phyloP scores from a whole-genome alignment of 2,888 invertebrate genomes.

The Neocrepidodera transversa region DNA sequence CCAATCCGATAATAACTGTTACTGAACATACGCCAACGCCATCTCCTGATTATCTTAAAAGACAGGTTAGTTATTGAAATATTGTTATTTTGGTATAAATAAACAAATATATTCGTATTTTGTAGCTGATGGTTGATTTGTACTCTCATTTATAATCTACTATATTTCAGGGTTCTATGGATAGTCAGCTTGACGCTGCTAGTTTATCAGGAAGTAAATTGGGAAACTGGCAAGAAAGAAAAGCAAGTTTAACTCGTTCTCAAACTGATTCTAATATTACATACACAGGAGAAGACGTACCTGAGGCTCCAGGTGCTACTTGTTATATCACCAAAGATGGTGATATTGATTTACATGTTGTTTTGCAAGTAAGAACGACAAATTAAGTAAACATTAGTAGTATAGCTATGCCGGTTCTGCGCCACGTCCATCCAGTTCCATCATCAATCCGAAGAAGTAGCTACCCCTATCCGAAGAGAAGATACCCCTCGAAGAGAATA shows the following conservation, averaged over 20 bases:
- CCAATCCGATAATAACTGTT: conserved; percentile 95
- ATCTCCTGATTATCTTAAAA: conserved; percentile 84
- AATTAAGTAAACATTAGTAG: too few species aligned
- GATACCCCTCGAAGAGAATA: too few species aligned
- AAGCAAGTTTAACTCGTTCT: conserved; percentile 76
- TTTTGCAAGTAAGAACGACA: conserved; percentile 73
- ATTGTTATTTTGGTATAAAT: conserved; percentile 1
- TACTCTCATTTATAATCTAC: conserved; percentile 10
- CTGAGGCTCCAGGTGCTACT: conserved; percentile 87
- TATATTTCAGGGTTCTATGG: conserved; percentile 89
- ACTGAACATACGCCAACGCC: conserved; percentile 95
- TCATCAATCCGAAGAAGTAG: too few species aligned
- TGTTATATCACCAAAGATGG: conserved; percentile 96
- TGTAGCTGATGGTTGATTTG: too few species aligned
- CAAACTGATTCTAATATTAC: conserved; percentile 93
- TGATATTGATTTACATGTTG: conserved; percentile 89
- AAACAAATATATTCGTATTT: background rate
- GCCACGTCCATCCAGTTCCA: too few species aligned
- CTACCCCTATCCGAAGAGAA: too few species aligned
- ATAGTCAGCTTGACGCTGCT: conserved; percentile 81
- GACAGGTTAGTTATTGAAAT: conserved; percentile 70
- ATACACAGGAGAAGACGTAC: conserved; percentile 84
- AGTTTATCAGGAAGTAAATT: conserved; percentile 67
- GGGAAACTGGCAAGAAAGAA: conserved; percentile 70
- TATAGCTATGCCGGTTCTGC: too few species aligned